Conservation (phyloP, 2,797 vertebrate genomes). For the Alcedo atthis region DNA sequence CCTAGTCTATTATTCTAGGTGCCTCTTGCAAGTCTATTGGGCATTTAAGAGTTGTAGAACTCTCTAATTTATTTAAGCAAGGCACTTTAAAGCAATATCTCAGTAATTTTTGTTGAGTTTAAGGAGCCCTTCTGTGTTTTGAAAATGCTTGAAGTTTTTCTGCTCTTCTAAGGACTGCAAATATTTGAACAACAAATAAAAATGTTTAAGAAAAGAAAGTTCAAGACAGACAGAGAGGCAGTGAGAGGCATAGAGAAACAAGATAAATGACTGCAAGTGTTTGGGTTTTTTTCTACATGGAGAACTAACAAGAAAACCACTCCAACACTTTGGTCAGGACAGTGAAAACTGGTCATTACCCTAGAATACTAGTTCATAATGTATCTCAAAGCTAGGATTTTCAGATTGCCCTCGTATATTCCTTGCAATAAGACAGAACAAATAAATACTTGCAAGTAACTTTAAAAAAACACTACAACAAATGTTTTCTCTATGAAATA, state of each 20-base stretch:
- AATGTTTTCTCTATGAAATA: neutral
- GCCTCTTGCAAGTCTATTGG: conserved; percentile 72
- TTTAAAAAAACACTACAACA: neutral
- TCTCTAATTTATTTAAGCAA: conserved; percentile 78
- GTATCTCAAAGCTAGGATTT: neutral
- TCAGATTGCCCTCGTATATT: neutral
- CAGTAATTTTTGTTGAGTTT: conserved; percentile 72
- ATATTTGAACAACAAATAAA: conserved; percentile 73
- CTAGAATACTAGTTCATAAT: neutral
- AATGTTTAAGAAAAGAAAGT: conserved; percentile 21
- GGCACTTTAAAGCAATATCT: conserved; percentile 64
- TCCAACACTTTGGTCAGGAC: neutral
- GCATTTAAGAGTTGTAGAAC: conserved; percentile 74
- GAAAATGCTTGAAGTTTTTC: conserved; percentile 70
- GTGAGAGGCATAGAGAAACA: neutral
- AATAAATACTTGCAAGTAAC: neutral
- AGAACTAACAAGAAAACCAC: neutral
- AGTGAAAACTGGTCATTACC: neutral
- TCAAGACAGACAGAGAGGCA: neutral
- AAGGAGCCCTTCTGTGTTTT: conserved; percentile 71
- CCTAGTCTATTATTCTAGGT: conserved; percentile 70
- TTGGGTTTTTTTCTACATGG: neutral
- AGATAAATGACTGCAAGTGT: neutral
- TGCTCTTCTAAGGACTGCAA: conserved; percentile 68
- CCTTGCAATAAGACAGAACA: neutral